These are phyloP conservation scores for Drosophila chauvacae DNA, from an alignment of 1,140 invertebrate species.

Conservation along the genomic window DNA sequence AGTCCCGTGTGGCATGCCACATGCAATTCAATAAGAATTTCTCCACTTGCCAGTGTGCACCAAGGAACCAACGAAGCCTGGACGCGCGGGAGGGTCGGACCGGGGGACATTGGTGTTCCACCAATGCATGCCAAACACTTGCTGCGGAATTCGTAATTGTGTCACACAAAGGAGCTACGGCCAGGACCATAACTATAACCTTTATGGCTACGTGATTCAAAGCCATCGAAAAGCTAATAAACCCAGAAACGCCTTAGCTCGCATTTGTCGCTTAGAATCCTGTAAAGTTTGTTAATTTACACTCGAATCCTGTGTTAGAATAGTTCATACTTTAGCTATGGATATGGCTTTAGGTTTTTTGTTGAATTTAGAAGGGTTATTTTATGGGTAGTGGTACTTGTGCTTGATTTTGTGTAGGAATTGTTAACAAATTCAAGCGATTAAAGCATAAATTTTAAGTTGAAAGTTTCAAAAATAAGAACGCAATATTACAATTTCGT, in stretches of 20 bases:
- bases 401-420: background rate
- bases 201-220: slow-evolving; percentile 48
- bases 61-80: slow-evolving; percentile 4
- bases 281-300: slow-evolving; percentile 14
- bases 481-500: too few relatives aligned
- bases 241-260: slow-evolving; percentile 2
- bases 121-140: slow-evolving; percentile 59
- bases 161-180: slow-evolving; percentile 31
- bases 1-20: slow-evolving; percentile 48
- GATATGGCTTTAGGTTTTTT: background rate
- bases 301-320: background rate
- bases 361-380: background rate
- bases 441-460: too few relatives aligned
- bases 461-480: too few relatives aligned
- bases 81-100: background rate
- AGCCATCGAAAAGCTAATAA: slow-evolving; percentile 25
- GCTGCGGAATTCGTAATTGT: slow-evolving; percentile 52
- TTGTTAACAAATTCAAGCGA: too few relatives aligned
- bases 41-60: slow-evolving; percentile 28
- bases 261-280: slow-evolving; percentile 15
- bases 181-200: slow-evolving; percentile 45
- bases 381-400: background rate
- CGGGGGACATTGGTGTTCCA: slow-evolving; percentile 20
- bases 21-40: slow-evolving; percentile 58
- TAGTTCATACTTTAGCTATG: background rate